Base-by-base conservation (phyloP, 2,113 vertebrate species). In the Lathamus discolor region DNA sequence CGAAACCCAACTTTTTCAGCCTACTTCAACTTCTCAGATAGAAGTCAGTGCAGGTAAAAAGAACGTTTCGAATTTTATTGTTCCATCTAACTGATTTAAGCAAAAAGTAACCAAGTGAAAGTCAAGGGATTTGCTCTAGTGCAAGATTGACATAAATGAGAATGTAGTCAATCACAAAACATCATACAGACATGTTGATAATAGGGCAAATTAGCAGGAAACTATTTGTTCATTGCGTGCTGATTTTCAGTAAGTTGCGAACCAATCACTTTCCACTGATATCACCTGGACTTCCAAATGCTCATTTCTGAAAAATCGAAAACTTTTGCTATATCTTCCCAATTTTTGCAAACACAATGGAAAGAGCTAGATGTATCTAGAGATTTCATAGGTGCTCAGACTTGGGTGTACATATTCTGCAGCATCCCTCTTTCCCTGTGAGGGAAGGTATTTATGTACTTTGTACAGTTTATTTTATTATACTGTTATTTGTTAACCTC, bases 171-270 rank as follows among this genome's bases (percentile, higher is more conserved):
- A 35, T 75, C 48, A 88, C 27, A 61, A 83, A 76, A 23, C 8
- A 12, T 57, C 1, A 0, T 9, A 44, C 33, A 69, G 54, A 48
- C 7, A 29, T 1, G 2, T 16, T 67, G n/a, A 23, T 59, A 82
- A 64, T 8, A 44, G 12, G 11, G 9, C 13, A 93, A 55, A 46
- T 15, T 18, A 88, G 0, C 17, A 78, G 39, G 25, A 85, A 78
- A 78, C 0, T 22, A 35, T 48, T 63, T 64, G 7, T 43, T 80
- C 27, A 46, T 80, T 69, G 11, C 17, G 81, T 4, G n/a, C 13
- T 70, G 9, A 54, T 62, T 83, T 91, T 28, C 59, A 57, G 7
- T 33, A 31, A 44, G 7, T 33, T 80, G 35, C 48, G 37, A 79
- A 85, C 3, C 0, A 61, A 28, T 35, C 14, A 29, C 6, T 66